Base-by-base conservation (phyloP, 1,140 invertebrate species). In the Rhagoletis pomonella region DNA sequence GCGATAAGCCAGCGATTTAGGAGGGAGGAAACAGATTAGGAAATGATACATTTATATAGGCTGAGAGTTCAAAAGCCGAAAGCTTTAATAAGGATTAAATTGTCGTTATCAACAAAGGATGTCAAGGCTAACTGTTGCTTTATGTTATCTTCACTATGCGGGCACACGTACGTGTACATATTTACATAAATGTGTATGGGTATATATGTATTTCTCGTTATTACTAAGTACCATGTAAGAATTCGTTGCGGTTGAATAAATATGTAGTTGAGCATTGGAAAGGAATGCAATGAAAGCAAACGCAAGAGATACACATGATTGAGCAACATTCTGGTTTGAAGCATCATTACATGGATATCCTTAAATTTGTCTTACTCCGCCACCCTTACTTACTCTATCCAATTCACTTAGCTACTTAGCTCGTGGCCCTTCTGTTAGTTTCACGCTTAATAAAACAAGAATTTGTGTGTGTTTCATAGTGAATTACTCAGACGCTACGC, bases 361-460 rank as follows among this genome's bases (percentile, higher is more conserved):
- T 12, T 0, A 17, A 55, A 10, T 12, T 14, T 12, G 44, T 44
- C 42, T 44, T 42, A 2, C 0, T 17, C 1, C 14, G 17, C 12
- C 67, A 73, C 67, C n/a, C n/a, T n/a, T n/a, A n/a, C n/a, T n/a
- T n/a, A 9, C 14, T 12, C 67, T 14, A 47, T 39, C 17, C 67
- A 44, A 47, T 73, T 42, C 67, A 73, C 39, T 73, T 73, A 42
- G 67, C 39, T 42, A n/a, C 10, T 62, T 14, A 62, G 7, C 9
- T 47, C 14, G 67, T n/a, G 5, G 42, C 12, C 67, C 67, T 73
- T 73, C 9, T 73, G 47, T 44, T 42, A 17, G 12, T 73, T 73
- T 73, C 42, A 73, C 67, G 67, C 67, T 73, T 44, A 73, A 39
- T 19, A 39, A 4, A 67, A 67, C 65, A 67, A 29, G 65, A 67